Evolutionary conservation across 30 jellyfish, hydroid and myxozoan species (phyloP), one percentile per base, ranked within the genome.

Genomic region (Rhopilema esculentum): DNA sequence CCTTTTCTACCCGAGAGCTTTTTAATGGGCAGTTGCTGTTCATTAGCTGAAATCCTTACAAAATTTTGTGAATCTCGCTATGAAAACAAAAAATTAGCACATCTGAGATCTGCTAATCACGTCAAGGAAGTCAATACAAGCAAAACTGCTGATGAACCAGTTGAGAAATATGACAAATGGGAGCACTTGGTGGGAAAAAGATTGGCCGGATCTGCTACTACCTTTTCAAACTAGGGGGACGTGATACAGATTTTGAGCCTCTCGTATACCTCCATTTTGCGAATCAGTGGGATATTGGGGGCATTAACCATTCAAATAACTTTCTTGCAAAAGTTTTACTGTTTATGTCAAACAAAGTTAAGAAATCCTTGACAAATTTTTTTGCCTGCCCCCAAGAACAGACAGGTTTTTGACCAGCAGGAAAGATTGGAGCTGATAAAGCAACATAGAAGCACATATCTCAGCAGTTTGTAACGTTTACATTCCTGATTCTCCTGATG

Each of bases 171-270:
- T 20, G 66, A 51, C 20, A 9, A 15, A 15, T 9, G 66, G 66
- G 66, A 51, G 20, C 66, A 51, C 20, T 15, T 20, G 17, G 66
- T 51, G 77, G 77, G 32, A 22, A 19, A 25, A 66, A 25, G 77
- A 25, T 66, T 31, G 73, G 83, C 18, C 23, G 83, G 28, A 21
- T 25, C 24, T 72, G 83, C 24, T 72, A 72, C 28, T 72, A 24
- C 83, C 15, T 72, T 12, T 72, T 24, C 83, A 72, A 72, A 72
- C 66, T 16, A 16, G 83, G 83, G n/a, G 24, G 71, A 27, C 73
- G 76, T 17, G 83, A 72, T 24, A 72, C 83, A 17, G 83, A 72
- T 72, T 66, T 66, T 66, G 32, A 66, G 32, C 77, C 26, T 25
- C 77, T n/a, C n/a, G n/a, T n/a, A n/a, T n/a, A n/a, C n/a, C n/a